Percentiles rank a stretch among this genome's conserved stretches.
These are phyloP conservation scores for Trogon melanurus DNA, from an alignment of 2,113 vertebrate species.

Conservation along the genomic window DNA sequence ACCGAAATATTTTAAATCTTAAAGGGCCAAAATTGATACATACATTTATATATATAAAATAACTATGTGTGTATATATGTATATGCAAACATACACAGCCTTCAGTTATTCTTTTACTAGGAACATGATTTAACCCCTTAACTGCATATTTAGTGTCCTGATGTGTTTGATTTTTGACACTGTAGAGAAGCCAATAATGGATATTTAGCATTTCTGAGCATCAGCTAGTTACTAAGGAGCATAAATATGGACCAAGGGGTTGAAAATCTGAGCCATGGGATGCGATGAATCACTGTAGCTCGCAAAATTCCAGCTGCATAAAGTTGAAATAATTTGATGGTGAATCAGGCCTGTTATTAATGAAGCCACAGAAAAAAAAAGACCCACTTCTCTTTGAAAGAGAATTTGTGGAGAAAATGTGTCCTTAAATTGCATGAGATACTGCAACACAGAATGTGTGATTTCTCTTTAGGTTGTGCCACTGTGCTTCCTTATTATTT, in stretches of 20 bases:
- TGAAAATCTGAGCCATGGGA: neutral
- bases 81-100: neutral
- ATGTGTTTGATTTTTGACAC: neutral
- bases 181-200: neutral
- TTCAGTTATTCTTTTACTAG: neutral
- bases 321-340: neutral
- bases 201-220: neutral
- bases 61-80: neutral
- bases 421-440: neutral
- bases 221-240: neutral
- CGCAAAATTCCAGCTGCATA: neutral
- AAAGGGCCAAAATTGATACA: neutral
- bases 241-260: neutral
- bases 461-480: conserved; percentile 10
- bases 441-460: neutral
- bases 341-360: neutral
- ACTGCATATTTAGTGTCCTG: neutral
- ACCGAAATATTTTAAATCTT: neutral
- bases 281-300: neutral
- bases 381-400: neutral
- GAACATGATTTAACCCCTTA: neutral
- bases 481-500: neutral
- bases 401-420: neutral
- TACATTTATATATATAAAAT: neutral
- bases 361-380: neutral